Evolutionary conservation across 92 coral and sea anemone genomes (phyloP).

Genomic region (Zoanthus gigantus): DNA sequence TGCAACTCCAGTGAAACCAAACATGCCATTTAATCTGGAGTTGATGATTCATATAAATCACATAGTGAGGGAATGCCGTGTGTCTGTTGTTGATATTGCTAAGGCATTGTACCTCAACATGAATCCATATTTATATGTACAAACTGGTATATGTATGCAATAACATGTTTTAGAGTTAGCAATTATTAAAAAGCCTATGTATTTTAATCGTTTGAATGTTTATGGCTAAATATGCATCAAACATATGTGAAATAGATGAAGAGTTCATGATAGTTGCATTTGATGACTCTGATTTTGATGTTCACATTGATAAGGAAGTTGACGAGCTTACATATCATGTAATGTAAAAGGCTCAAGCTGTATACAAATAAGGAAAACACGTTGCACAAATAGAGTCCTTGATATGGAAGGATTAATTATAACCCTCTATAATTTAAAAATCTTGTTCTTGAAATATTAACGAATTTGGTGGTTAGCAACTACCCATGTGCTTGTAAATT

Average conservation of each 20-base stretch:
- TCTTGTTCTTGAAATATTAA: too few relatives aligned
- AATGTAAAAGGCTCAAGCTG: too few relatives aligned
- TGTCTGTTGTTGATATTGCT: conserved; percentile 56
- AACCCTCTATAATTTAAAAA: too few relatives aligned
- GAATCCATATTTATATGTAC: neutral
- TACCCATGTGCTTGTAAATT: too few relatives aligned
- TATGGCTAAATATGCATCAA: neutral
- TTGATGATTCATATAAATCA: conserved; percentile 37
- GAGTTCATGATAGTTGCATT: too few relatives aligned
- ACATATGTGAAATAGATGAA: neutral
- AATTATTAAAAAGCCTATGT: neutral
- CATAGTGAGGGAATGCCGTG: conserved; percentile 57
- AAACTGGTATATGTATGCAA: neutral
- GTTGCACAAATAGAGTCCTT: too few relatives aligned
- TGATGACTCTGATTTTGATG: too few relatives aligned
- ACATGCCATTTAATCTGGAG: conserved; percentile 55
- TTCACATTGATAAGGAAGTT: too few relatives aligned
- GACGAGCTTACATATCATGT: too few relatives aligned
- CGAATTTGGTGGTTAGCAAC: too few relatives aligned
- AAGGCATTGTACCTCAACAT: conserved; percentile 51
- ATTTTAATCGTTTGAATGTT: neutral
- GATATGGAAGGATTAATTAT: too few relatives aligned
- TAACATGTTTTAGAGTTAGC: neutral
- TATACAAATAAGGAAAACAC: too few relatives aligned
- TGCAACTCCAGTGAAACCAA: conserved; percentile 70